Percentiles rank a stretch among this genome's conserved stretches.
Evolutionary conservation across 2,888 invertebrate genomes (phyloP).

Genomic region (Dorcus parallelipipedus): DNA sequence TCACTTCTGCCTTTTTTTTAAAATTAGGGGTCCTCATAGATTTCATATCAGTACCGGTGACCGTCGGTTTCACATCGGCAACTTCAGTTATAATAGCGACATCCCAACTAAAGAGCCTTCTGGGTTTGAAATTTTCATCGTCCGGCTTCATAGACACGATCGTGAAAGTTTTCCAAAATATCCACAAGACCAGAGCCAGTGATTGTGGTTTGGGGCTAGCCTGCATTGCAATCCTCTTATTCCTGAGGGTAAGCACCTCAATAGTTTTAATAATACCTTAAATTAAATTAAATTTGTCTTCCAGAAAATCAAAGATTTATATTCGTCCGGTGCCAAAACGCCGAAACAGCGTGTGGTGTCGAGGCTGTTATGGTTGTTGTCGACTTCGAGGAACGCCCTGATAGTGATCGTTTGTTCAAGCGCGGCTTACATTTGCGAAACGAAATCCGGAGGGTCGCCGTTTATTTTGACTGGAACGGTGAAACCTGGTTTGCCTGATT

Average conservation of each 20-base stretch:
- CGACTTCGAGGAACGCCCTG: constrained; percentile 81
- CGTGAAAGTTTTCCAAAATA: constrained; percentile 64
- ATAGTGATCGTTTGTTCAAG: constrained; percentile 72
- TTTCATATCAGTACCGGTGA: constrained; percentile 86
- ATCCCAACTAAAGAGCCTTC: constrained; percentile 74
- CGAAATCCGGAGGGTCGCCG: constrained; percentile 54
- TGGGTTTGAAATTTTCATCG: constrained; percentile 71
- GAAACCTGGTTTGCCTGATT: constrained; percentile 68
- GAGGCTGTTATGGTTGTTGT: constrained; percentile 71
- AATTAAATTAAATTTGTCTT: constrained; percentile 28
- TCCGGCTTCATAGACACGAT: constrained; percentile 74
- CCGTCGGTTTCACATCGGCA: constrained; percentile 86
- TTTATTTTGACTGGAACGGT: constrained; percentile 75
- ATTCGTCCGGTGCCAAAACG: constrained; percentile 39
- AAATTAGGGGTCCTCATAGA: constrained; percentile 79
- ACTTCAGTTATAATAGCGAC: constrained; percentile 87
- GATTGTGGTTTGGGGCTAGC: constrained; percentile 70
- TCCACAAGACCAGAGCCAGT: constrained; percentile 63
- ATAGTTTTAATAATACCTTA: background rate
- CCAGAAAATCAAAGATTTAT: constrained; percentile 72
- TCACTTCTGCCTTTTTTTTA: background rate
- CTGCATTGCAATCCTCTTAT: constrained; percentile 70
- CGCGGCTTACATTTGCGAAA: constrained; percentile 61
- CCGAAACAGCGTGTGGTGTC: constrained; percentile 48
- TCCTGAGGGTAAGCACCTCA: constrained; percentile 64